Base-by-base conservation (phyloP, 2,113 vertebrate species). In the Lophochroa leadbeateri region DNA sequence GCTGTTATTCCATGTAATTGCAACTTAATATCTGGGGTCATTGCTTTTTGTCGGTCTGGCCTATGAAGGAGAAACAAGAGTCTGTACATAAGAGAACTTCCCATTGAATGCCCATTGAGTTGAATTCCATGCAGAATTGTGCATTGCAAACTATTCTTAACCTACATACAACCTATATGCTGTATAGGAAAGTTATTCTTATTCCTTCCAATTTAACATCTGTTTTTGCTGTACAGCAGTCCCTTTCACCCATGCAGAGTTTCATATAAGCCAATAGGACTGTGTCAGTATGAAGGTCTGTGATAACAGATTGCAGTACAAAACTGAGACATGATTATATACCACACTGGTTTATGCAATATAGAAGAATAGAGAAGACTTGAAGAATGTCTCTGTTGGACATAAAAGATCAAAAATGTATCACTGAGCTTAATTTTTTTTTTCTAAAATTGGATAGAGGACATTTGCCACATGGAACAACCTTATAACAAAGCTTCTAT, bases 341-440 rank as follows among this genome's bases (percentile, higher is more conserved):
- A 37, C 21, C 11, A 5, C 70, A 71, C 84, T 94, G 88, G 60
- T 96, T 94, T 94, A 92, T 86, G 88, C 52, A 76, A 84, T 88
- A 81, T 17, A 88, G 69, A 94, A 88, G 79, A 93, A 88, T 44
- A 71, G 20, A 46, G 49, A 92, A 86, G 58, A 74, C 41, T 69
- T 93, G 39, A 88, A 95, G 37, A 91, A 88, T 76, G 39, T 44
- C 86, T 83, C 88, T 84, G 86, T 9, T 89, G 94, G 86, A 96
- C 93, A 91, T 65, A 21, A 88, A 68, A 88, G 39, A 88, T 92
- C 47, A 96, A 83, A 96, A 90, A 88, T 68, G 25, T 0, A 13
- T 82, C 55, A 88, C 80, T 29, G 60, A 90, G 79, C 50, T 92
- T 50, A 57, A 49, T 55, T 47, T 92, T 95, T 14, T 95, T 84